Conservation (phyloP, 2,113 vertebrate genomes). For the Natator depressus region DNA sequence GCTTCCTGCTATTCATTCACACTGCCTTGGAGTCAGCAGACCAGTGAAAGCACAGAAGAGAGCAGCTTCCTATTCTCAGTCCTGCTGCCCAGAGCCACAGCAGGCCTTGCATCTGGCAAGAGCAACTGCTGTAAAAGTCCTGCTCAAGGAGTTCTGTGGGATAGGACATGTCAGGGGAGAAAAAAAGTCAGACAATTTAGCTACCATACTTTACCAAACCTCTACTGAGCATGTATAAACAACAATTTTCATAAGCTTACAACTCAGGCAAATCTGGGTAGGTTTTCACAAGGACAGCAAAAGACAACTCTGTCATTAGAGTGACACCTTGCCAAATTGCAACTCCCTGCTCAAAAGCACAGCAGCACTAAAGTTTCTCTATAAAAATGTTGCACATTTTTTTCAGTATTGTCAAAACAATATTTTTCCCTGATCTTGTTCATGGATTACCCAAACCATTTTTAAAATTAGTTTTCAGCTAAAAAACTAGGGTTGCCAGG, state of each 20-base stretch:
- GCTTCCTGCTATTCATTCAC: too few species aligned
- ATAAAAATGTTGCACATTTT: background rate
- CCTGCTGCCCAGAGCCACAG: too few species aligned
- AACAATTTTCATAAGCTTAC: too few species aligned
- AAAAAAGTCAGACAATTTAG: background rate
- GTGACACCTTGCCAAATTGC: background rate
- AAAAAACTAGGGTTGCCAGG: too few species aligned
- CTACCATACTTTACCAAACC: background rate
- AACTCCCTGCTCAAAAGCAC: background rate
- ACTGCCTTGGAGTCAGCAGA: background rate
- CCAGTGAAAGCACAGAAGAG: background rate
- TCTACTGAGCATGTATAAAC: too few species aligned
- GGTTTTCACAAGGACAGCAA: background rate
- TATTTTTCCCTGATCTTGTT: background rate
- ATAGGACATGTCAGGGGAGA: background rate
- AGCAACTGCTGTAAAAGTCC: too few species aligned
- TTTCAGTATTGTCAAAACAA: background rate
- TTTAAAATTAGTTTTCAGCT: background rate
- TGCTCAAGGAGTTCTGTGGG: too few species aligned
- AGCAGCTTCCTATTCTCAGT: background rate
- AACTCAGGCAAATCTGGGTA: background rate
- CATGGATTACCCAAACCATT: background rate
- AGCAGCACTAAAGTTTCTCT: background rate
- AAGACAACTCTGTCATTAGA: background rate
- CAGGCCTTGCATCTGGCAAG: too few species aligned